Base-by-base conservation (phyloP, 2,113 vertebrate genomes). In the Leucopternis melanops region DNA sequence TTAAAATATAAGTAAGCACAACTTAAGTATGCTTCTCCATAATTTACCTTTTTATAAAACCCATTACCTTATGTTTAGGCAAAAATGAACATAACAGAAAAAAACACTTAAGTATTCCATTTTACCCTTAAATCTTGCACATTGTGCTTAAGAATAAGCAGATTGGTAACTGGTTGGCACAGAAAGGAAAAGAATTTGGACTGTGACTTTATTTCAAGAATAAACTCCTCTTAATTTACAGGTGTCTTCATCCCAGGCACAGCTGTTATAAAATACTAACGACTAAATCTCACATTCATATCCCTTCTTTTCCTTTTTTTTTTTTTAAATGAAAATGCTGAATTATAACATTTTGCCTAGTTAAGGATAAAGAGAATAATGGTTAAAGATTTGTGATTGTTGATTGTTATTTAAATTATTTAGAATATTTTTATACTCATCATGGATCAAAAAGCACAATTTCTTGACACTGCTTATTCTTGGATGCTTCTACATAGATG, bases 191-290 rank as follows among this genome's bases (percentile, higher is more conserved):
- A 86, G 6, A 96, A 95, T 95, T 89, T 97, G 97, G 98, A 98
- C 98, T 98, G 98, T 98, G 98, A 98, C 91, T 98, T 98, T 98
- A 98, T 98, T 98, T 98, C 98, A 97, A 97, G 94, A 80, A 92
- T 92, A 88, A 82, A 23, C 4, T 83, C 96, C 94, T 96, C 93
- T 94, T 93, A 96, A 97, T 92, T 92, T 94, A 67, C 26, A 91
- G 93, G 92, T 96, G 93, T 97, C 95, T 92, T 97, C 94, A 96
- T 93, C 93, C 93, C 87, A 95, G 65, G 83, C 49, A 66, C n/a
- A 62, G 80, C 15, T 88, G 25, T 74, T 78, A 94, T 13, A 32
- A 91, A 62, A 44, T n/a, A 79, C 40, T 85, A 93, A 86, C 47
- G 79, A 94, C 12, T 90, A 95, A 91, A 71, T 79, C 72, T 47